Percentiles rank a stretch among this genome's conserved stretches.
Conservation (phyloP, 2,113 vertebrate genomes). For the Azemiops feae region DNA sequence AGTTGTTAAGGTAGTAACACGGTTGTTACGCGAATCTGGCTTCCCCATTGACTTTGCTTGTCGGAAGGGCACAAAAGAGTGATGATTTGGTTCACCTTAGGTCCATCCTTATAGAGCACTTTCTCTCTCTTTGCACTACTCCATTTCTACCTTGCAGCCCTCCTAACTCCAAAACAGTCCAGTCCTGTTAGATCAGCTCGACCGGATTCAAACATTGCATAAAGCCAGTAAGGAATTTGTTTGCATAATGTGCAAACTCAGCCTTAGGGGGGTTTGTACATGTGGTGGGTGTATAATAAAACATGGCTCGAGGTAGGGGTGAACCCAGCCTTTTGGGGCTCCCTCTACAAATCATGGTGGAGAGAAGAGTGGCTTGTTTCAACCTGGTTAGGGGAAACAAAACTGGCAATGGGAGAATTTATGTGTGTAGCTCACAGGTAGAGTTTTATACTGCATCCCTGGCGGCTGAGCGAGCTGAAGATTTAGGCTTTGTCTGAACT, state of each 20-base stretch:
- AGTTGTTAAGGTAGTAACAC: too few relatives aligned
- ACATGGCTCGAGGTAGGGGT: neutral
- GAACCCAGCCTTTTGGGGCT: neutral
- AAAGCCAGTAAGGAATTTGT: neutral
- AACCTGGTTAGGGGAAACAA: neutral
- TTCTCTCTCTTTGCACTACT: neutral
- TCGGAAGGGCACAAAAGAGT: too few relatives aligned
- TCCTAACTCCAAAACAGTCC: neutral
- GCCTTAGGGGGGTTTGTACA: neutral
- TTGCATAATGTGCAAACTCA: neutral
- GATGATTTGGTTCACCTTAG: neutral
- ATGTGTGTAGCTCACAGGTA: neutral
- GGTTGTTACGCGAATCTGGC: too few relatives aligned
- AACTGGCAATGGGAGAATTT: neutral
- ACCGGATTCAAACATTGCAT: neutral
- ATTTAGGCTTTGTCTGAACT: constrained; percentile 36
- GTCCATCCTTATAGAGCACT: neutral
- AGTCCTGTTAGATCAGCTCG: neutral
- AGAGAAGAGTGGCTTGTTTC: neutral
- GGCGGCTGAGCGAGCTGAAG: neutral
- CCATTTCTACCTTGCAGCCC: neutral
- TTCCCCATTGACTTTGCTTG: too few relatives aligned
- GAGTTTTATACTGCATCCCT: neutral
- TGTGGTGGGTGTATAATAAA: neutral
- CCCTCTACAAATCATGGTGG: neutral